phyloP scores from a whole-genome alignment of 30 jellyfish, hydroid and myxozoan genomes.

The Hydra vulgaris region DNA sequence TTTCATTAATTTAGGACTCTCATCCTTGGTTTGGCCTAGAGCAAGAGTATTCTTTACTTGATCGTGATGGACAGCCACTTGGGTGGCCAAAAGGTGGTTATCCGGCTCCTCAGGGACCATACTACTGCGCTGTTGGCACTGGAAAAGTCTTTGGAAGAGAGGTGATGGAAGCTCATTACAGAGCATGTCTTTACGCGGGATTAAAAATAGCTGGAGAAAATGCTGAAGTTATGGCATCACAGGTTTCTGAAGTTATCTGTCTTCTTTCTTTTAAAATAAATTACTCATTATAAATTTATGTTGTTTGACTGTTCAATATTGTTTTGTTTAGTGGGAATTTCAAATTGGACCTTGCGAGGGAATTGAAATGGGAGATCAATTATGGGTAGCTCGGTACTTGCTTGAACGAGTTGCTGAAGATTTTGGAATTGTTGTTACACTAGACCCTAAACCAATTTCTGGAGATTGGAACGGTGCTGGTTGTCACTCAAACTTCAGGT shows the following conservation, averaged over 20 bases:
- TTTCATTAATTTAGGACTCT: conserved; percentile 35
- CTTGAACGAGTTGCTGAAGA: conserved; percentile 97
- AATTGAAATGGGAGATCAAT: conserved; percentile 94
- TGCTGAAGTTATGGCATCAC: conserved; percentile 99
- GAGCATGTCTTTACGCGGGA: no score
- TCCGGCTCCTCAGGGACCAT: conserved; percentile 97
- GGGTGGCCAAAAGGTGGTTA: conserved; percentile 97
- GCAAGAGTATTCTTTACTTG: no score
- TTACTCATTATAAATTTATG: not conserved
- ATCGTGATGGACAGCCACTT: conserved; percentile 79
- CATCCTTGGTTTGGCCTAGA: conserved; percentile 97
- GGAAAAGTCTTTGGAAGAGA: no score
- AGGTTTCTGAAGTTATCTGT: conserved; percentile 30
- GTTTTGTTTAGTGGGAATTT: no score
- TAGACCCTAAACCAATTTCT: conserved; percentile 96
- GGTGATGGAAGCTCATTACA: no score
- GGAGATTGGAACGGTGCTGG: conserved; percentile 99
- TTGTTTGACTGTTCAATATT: not conserved
- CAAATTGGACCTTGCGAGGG: conserved; percentile 99
- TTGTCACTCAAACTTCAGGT: conserved; percentile 89
- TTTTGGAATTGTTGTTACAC: conserved; percentile 72
- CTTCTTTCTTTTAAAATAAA: no score
- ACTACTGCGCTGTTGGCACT: no score
- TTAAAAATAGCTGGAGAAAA: conserved; percentile 91
- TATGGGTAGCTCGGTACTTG: conserved; percentile 81